phyloP scores from a whole-genome alignment of 1,140 invertebrate genomes.

The Drosophila busckii region DNA sequence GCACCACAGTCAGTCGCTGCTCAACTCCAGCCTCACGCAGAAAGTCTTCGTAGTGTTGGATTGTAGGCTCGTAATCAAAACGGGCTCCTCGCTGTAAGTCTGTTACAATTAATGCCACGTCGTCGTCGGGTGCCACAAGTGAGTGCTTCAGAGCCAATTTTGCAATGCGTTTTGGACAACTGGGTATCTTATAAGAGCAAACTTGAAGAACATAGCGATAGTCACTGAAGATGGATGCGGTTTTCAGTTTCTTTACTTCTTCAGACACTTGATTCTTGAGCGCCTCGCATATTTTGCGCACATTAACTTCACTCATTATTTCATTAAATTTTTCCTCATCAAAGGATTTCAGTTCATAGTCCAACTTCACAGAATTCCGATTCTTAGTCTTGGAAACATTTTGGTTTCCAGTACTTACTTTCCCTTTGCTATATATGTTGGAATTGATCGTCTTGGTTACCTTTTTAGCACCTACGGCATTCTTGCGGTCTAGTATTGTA shows the following conservation, averaged over 20 bases:
- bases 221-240: conserved; percentile 56
- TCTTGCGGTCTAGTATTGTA: too few relatives aligned
- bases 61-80: conserved; percentile 82
- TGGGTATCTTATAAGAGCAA: conserved; percentile 64
- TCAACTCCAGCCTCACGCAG: conserved; percentile 79
- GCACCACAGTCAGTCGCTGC: conserved; percentile 79
- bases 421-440: neutral
- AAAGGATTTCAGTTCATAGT: conserved; percentile 49
- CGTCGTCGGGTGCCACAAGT: conserved; percentile 79
- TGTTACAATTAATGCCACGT: conserved; percentile 81
- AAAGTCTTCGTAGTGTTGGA: conserved; percentile 81
- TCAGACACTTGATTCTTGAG: conserved; percentile 47
- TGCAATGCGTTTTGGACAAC: conserved; percentile 62
- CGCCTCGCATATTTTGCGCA: conserved; percentile 54
- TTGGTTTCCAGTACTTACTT: conserved; percentile 7
- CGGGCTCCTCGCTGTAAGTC: conserved; percentile 80
- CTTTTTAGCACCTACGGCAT: neutral
- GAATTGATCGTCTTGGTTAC: neutral
- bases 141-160: conserved; percentile 80
- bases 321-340: conserved; percentile 58
- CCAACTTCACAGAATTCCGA: conserved; percentile 17
- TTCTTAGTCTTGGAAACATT: conserved; percentile 1
- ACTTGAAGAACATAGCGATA: conserved; percentile 68
- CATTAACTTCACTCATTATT: conserved; percentile 50
- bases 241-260: conserved; percentile 57